These are phyloP conservation scores for Myopa tessellatipennis DNA, from an alignment of 2,888 invertebrate species.

Conservation along the genomic window DNA sequence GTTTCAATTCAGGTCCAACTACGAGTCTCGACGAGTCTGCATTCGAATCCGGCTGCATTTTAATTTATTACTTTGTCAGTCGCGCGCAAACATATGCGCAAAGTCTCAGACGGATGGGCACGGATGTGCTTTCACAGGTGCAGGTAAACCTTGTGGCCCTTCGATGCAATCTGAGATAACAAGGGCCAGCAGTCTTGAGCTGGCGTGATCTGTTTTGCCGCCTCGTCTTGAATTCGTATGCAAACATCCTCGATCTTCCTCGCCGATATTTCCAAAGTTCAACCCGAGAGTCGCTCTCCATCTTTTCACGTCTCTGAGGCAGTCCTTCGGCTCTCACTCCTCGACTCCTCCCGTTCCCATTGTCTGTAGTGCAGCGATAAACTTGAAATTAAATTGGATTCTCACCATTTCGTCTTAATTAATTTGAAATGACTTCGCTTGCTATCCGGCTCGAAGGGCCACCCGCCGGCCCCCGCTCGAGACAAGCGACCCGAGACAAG, in stretches of 20 bases:
- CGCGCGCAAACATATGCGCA: conserved; percentile 20
- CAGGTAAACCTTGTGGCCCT: not conserved
- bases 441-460: not conserved
- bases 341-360: not conserved
- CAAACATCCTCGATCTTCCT: conserved; percentile 1
- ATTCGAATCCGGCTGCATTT: conserved; percentile 49
- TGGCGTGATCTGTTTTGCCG: no score
- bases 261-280: not conserved
- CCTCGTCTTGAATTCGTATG: not conserved
- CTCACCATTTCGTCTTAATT: conserved; percentile 56
- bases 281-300: not conserved
- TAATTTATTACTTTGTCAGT: conserved; percentile 48
- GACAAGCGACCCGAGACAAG: not conserved
- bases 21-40: conserved; percentile 30
- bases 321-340: not conserved
- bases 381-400: conserved; percentile 53
- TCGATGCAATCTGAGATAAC: not conserved
- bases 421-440: conserved; percentile 52
- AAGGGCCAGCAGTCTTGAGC: no score
- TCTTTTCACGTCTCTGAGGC: not conserved
- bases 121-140: not conserved
- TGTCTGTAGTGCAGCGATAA: conserved; percentile 31
- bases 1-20: conserved; percentile 11
- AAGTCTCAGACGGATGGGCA: conserved; percentile 9
- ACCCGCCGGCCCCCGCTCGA: not conserved